Conservation (phyloP, 2,797 vertebrate species). For the Artibeus lituratus region DNA sequence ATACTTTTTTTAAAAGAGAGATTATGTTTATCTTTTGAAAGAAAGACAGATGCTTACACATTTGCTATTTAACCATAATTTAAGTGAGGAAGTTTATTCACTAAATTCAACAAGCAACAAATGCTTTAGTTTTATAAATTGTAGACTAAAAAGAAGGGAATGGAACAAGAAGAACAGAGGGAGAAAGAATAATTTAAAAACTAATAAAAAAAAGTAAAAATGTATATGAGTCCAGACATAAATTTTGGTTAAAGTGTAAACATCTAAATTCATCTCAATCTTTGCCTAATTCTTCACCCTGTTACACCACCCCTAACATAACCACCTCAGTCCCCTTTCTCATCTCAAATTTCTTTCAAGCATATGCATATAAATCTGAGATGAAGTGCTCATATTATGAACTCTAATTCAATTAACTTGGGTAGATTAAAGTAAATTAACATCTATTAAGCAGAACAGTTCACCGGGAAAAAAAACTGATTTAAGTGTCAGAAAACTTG, state of each 20-base stretch:
- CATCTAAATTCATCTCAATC: not conserved
- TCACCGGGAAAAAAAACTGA: conserved; percentile 39
- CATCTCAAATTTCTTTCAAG: not conserved
- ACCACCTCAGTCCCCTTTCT: not conserved
- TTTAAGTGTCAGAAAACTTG: conserved; percentile 53
- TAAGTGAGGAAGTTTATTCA: not conserved
- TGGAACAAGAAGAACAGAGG: not conserved
- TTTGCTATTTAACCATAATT: conserved; percentile 11
- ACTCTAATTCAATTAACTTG: conserved; percentile 50
- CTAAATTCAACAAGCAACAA: conserved; percentile 27
- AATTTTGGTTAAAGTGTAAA: conserved; percentile 4
- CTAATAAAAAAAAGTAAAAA: not conserved
- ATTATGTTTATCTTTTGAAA: conserved; percentile 30
- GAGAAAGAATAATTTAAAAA: not conserved
- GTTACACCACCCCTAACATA: not conserved
- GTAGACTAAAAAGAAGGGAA: not conserved
- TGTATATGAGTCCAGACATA: not conserved
- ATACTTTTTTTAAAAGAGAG: not conserved
- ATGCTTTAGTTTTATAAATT: not conserved
- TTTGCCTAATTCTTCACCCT: not conserved
- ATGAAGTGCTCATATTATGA: not conserved
- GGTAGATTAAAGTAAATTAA: conserved; percentile 57
- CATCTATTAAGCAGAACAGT: conserved; percentile 52
- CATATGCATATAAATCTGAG: not conserved
- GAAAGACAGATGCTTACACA: not conserved